Evolutionary conservation across 2,888 invertebrate genomes (phyloP).

Genomic region (Patella ulyssiponensis): DNA sequence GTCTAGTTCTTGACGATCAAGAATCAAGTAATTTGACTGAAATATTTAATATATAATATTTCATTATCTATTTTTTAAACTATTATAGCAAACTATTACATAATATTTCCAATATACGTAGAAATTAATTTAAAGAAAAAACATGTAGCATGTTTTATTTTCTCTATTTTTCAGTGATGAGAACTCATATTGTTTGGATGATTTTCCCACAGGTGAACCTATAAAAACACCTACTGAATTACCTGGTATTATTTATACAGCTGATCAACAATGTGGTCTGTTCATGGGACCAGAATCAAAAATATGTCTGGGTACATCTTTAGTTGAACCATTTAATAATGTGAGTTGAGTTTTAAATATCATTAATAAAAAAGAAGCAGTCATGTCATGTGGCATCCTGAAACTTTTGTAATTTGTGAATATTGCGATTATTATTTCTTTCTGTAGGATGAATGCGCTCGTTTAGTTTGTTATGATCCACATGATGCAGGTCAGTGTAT

Average conservation of each 20-base stretch:
- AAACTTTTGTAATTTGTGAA: not conserved
- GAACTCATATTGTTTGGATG: slow-evolving; percentile 46
- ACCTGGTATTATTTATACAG: slow-evolving; percentile 50
- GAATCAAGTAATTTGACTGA: not conserved
- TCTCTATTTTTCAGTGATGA: slow-evolving; percentile 33
- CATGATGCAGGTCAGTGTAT: slow-evolving; percentile 16
- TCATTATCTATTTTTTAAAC: not conserved
- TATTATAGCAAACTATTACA: not conserved
- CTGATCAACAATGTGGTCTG: slow-evolving; percentile 46
- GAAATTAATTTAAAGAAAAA: slow-evolving; percentile 39
- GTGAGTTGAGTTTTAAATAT: slow-evolving; percentile 16
- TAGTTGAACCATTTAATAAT: slow-evolving; percentile 19
- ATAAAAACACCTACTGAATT: slow-evolving; percentile 35
- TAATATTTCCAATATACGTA: slow-evolving; percentile 28
- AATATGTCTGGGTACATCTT: slow-evolving; percentile 15
- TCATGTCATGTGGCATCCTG: not conserved
- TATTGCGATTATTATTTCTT: not conserved
- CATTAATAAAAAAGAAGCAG: not conserved
- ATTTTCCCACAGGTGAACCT: slow-evolving; percentile 35
- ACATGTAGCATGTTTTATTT: slow-evolving; percentile 21
- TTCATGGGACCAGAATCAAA: slow-evolving; percentile 37
- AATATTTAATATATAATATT: slow-evolving; percentile 25
- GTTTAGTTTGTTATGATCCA: slow-evolving; percentile 36
- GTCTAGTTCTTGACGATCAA: no score
- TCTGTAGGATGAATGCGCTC: slow-evolving; percentile 34